Base-by-base conservation (phyloP, 1,140 invertebrate genomes). In the Lineus longissimus region DNA sequence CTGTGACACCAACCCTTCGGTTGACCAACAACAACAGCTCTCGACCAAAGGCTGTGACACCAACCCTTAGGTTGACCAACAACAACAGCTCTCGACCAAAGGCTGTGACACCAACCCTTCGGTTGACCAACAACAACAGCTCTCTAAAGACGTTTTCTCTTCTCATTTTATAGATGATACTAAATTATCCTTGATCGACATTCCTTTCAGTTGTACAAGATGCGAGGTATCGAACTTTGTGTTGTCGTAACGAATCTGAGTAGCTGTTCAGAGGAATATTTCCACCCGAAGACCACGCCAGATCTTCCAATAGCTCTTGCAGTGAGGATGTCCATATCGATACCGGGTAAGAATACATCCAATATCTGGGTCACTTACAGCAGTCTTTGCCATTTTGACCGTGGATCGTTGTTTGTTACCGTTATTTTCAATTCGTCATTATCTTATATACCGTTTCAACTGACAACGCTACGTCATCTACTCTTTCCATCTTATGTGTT, bases 241-340 rank as follows among this genome's bases (percentile, higher is more conserved):
- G 62, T 81, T 22, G 74, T 79, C 15, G 77, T 77, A 0, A 78
- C 76, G 22, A 81, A 81, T 47, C 57, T 80, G 30, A 79, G 75
- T 59, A 71, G 71, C 58, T 77, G 76, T 75, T 69, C 63, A 2
- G 72, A 73, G 0, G 74, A 79, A 54, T 79, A 77, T 61, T 78
- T 68, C 51, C 75, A 76, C 51, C 70, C 71, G 2, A 78, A 76
- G 62, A 81, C 79, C 11, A 78, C 79, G 27, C 79, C 79, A 17
- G 69, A 81, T 64, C 69, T 79, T 63, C 70, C 76, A 11, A 72
- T 81, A 13, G 56, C 73, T 27, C 19, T 71, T 11, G 79, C 79
- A 27, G 71, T 81, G 43, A 70, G 76, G 51, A 81, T 81, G 79
- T 79, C 79, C 36, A 75, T 79, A 71, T 58, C 75, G 25, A 77